Conservation (phyloP, 2,888 invertebrate species). For the Oscheius sp. region DNA sequence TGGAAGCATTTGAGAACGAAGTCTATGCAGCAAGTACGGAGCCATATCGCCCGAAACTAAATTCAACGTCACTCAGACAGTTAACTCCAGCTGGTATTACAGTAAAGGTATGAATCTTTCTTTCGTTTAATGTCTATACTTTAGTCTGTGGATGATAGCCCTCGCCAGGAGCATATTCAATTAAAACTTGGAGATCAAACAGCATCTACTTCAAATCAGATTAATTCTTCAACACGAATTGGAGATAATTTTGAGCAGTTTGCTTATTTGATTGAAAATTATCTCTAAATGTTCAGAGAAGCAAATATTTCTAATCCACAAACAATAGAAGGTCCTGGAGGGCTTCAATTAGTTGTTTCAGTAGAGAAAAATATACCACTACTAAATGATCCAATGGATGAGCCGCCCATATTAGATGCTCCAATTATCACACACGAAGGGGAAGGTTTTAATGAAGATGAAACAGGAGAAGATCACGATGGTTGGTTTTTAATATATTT, state of each 20-base stretch:
- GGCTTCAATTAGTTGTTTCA: constrained; percentile 44
- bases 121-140: neutral
- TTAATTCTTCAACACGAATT: neutral
- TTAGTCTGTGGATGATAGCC: constrained; percentile 21
- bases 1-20: constrained; percentile 64
- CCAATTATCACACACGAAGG: neutral
- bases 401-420: constrained; percentile 16
- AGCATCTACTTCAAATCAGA: neutral
- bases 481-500: neutral
- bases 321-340: constrained; percentile 44
- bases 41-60: neutral
- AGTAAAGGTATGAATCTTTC: constrained; percentile 33
- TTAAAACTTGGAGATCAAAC: constrained; percentile 23
- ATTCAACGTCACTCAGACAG: neutral
- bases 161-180: constrained; percentile 31
- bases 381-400: neutral
- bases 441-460: constrained; percentile 25
- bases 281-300: neutral
- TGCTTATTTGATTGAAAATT: neutral
- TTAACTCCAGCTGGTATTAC: constrained; percentile 36
- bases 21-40: constrained; percentile 43
- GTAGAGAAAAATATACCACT: constrained; percentile 38
- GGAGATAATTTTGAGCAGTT: neutral
- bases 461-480: constrained; percentile 12
- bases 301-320: neutral